Evolutionary conservation across 2,888 invertebrate species (phyloP), one percentile per base, ranked within the genome.

Genomic region (Lamproptera curius): DNA sequence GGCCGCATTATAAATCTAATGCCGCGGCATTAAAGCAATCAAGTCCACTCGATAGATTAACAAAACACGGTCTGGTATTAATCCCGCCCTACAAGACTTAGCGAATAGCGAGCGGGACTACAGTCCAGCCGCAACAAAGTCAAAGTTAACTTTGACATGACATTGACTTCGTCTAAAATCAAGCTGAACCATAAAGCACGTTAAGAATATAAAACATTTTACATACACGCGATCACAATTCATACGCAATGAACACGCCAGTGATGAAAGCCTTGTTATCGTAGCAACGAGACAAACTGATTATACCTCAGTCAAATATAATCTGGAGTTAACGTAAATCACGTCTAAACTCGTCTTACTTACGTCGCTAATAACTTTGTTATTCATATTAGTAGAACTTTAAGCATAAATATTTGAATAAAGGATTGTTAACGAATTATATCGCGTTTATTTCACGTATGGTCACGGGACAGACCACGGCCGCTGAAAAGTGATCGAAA

Each of bases 81-180:
- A 42, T 42, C 23, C 42, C 23, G 16, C 14, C 23, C 23, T 16
- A 17, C 11, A 38, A 33, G 33, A 11, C 38, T 42, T 43, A 28
- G 28, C 28, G 16, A 35, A 39, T 20, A 44, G 13, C 6, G 11
- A 38, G 34, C 16, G 23, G 23, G 20, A 36, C 26, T 34, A 16
- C 39, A 48, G 38, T n/a, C n/a, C n/a, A n/a, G n/a, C n/a, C n/a
- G n/a, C n/a, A n/a, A n/a, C n/a, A n/a, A n/a, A n/a, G n/a, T n/a
- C n/a, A n/a, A n/a, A n/a, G n/a, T n/a, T n/a, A n/a, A n/a, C n/a
- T n/a, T n/a, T n/a, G n/a, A n/a, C n/a, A n/a, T n/a, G n/a, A n/a
- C n/a, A n/a, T n/a, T n/a, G n/a, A n/a, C n/a, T n/a, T n/a, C n/a
- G 42, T 41, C 46, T 34, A 14, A 38, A 39, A 39, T 45, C 31